Percentiles rank a stretch among this genome's conserved stretches.
phyloP scores from a whole-genome alignment of 2,888 invertebrate genomes.

The Cantharis rustica region DNA sequence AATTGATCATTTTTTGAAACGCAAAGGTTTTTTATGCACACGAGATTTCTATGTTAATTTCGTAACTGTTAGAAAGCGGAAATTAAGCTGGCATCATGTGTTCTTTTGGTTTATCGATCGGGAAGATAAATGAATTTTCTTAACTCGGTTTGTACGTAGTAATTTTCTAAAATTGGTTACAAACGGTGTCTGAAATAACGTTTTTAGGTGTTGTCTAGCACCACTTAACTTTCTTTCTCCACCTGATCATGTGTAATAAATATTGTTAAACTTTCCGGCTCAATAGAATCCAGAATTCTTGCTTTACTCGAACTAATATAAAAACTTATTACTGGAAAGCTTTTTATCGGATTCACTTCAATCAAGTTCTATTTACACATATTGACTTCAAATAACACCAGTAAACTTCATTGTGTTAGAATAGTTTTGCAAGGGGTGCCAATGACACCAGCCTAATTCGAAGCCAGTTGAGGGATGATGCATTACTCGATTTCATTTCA shows the following conservation, averaged over 20 bases:
- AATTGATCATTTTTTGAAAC: not conserved
- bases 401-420: not conserved
- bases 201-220: conserved; percentile 43
- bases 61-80: not conserved
- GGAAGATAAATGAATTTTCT: not conserved
- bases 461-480: not conserved
- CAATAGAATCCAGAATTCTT: not conserved
- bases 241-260: conserved; percentile 36
- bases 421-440: not conserved
- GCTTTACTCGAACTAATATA: not conserved
- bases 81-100: not conserved
- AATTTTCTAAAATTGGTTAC: conserved; percentile 32
- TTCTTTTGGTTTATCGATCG: not conserved
- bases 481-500: not conserved
- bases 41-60: not conserved
- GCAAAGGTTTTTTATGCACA: not conserved
- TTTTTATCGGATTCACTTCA: not conserved
- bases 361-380: not conserved
- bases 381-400: not conserved
- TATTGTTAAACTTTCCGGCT: not conserved
- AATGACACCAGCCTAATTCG: not conserved
- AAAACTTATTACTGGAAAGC: not conserved
- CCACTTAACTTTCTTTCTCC: conserved; percentile 39
- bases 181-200: conserved; percentile 43
- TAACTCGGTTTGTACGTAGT: conserved; percentile 9